A percentile compares a stretch with the other conserved stretches of the same genome.
Conservation (phyloP, 2,113 vertebrate genomes). For the Mobula birostris region DNA sequence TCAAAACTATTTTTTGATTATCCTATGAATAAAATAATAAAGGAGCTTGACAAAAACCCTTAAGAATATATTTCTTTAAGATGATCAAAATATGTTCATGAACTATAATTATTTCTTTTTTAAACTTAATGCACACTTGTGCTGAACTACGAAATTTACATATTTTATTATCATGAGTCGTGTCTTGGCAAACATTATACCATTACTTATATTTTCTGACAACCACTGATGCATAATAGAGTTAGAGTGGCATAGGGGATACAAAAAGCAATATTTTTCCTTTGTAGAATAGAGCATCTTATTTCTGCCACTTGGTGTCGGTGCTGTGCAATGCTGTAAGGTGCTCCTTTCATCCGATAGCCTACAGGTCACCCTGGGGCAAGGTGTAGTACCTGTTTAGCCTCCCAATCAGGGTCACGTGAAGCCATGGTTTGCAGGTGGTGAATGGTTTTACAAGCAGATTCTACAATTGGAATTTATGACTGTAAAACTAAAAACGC, state of each 20-base stretch:
- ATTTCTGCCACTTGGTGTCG: neutral
- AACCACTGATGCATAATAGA: neutral
- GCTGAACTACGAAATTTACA: neutral
- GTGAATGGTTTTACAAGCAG: too few relatives aligned
- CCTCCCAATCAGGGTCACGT: too few relatives aligned
- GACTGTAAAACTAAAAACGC: too few relatives aligned
- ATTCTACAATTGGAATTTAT: too few relatives aligned
- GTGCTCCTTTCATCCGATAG: too few relatives aligned
- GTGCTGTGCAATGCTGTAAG: too few relatives aligned
- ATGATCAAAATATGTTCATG: neutral
- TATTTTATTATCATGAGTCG: neutral
- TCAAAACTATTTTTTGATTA: neutral
- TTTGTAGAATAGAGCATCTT: neutral
- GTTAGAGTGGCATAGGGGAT: neutral
- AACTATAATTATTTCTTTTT: constrained; percentile 5
- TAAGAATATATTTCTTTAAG: neutral
- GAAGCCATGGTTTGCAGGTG: too few relatives aligned
- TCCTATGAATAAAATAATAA: neutral
- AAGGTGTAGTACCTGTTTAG: too few relatives aligned
- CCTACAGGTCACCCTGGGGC: too few relatives aligned
- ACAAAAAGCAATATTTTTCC: neutral
- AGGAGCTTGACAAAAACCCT: neutral
- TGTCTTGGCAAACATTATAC: neutral
- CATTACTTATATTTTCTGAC: neutral
- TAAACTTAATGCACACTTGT: neutral